Conservation (phyloP, 2,888 invertebrate genomes). For the Bursaphelenchus okinawaensis region DNA sequence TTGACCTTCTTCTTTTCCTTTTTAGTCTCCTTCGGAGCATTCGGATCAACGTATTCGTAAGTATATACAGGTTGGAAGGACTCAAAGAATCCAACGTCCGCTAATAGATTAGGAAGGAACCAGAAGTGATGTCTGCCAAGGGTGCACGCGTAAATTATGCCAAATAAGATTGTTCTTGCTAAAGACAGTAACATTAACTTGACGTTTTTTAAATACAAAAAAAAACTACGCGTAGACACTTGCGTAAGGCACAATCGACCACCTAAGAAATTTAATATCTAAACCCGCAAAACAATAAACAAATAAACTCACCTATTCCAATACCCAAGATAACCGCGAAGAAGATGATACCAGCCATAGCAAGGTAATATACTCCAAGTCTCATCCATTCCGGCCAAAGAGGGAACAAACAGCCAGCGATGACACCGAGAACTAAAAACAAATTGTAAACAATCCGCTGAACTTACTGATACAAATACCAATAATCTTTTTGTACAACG, state of each 20-base stretch:
- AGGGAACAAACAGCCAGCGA: conserved; percentile 94
- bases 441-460: background rate
- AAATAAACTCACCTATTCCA: conserved; percentile 66
- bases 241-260: background rate
- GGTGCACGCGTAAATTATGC: conserved; percentile 79
- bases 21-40: conserved; percentile 28
- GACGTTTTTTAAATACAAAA: too few relatives aligned
- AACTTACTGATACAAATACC: conserved; percentile 59
- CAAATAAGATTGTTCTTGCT: conserved; percentile 83
- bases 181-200: too few relatives aligned
- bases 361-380: conserved; percentile 90
- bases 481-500: conserved; percentile 61
- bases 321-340: conserved; percentile 85
- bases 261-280: too few relatives aligned
- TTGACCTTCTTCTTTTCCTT: conserved; percentile 33
- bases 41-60: conserved; percentile 32
- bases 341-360: conserved; percentile 87
- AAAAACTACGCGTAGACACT: background rate
- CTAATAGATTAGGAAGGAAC: conserved; percentile 96
- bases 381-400: conserved; percentile 81
- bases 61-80: conserved; percentile 91
- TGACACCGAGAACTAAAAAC: conserved; percentile 77
- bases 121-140: conserved; percentile 87
- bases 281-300: background rate
- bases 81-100: conserved; percentile 96